Percentiles rank a stretch among this genome's conserved stretches.
phyloP scores from a whole-genome alignment of 1,140 invertebrate genomes.

The Drosophila grimshawi region DNA sequence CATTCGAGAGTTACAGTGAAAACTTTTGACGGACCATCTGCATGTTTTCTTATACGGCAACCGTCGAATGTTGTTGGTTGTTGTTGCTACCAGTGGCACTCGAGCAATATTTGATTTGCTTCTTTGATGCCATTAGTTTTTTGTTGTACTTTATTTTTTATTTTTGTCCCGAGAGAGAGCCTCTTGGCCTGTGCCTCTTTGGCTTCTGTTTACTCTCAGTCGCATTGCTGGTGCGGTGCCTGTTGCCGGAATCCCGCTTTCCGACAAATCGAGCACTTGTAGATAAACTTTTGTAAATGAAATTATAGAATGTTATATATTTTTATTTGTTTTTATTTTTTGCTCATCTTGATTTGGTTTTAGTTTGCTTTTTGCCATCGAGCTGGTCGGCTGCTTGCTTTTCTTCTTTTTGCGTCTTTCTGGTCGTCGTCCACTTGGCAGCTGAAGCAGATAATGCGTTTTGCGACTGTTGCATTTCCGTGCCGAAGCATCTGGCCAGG shows the following conservation, averaged over 20 bases:
- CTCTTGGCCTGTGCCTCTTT: conserved; percentile 12
- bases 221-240: not conserved
- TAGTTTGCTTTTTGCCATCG: conserved; percentile 5
- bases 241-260: conserved; percentile 30
- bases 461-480: conserved; percentile 73
- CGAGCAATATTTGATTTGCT: conserved; percentile 81
- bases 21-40: conserved; percentile 75
- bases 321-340: conserved; percentile 12
- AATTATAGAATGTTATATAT: conserved; percentile 71
- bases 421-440: conserved; percentile 61
- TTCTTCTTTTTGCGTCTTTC: conserved; percentile 10
- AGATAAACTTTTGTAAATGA: conserved; percentile 82
- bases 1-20: conserved; percentile 65
- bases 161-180: not conserved
- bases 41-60: conserved; percentile 77
- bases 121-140: conserved; percentile 81
- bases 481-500: conserved; percentile 42
- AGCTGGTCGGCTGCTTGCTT: not conserved
- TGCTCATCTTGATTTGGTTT: conserved; percentile 26
- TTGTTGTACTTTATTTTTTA: conserved; percentile 25
- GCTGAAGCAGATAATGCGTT: conserved; percentile 80
- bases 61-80: conserved; percentile 43
- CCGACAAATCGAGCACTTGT: conserved; percentile 67
- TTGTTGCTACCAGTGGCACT: conserved; percentile 70
- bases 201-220: not conserved